Base-by-base conservation (phyloP, 2,797 vertebrate genomes). In the Yasuhikotakia modesta region DNA sequence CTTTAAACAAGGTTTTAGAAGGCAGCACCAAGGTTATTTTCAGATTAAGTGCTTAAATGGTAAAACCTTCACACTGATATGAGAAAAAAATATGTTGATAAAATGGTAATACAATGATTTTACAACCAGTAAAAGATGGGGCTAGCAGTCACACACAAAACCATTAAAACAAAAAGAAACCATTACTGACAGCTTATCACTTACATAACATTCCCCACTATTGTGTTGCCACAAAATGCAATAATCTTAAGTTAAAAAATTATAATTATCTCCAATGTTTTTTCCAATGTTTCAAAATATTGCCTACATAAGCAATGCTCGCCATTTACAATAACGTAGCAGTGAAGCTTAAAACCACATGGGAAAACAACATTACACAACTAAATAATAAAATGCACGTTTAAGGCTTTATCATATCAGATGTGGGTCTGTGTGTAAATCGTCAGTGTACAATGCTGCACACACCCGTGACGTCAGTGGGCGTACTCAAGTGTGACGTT, bases 401-500 rank as follows among this genome's bases (percentile, higher is more conserved):
- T 32, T 12, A 5, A 45, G 53, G 27, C 45, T 45, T 76, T 17
- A 14, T 11, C 10, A 17, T 30, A 50, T 75, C 17, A 1, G 73
- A 45, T 22, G 1, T 30, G 24, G 65, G 6, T 57, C 74, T 17
- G 22, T 68, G 22, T 68, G 13, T 46, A 43, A 45, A 32, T 46
- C 64, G 46, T 32, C 65, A 76, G 53, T n/a, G 12, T 65, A 46
- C 65, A 35, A 60, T 22, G 65, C 35, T 39, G 35, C 35, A 3
- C 11, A 43, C 35, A 12, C 27, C 39, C 5, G 64, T 70, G 76
- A 70, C 67, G 67, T 24, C 32, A 53, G 39, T 35, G 53, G 64
- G 65, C n/a, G 74, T 13, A 24, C 12, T 16, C 35, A 61, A 22
- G n/a, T 5, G 57, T 78, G 76, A 78, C 76, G 67, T 64, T 3